phyloP scores from a whole-genome alignment of 1,140 invertebrate species.

The Stegodyphus dumicola region DNA sequence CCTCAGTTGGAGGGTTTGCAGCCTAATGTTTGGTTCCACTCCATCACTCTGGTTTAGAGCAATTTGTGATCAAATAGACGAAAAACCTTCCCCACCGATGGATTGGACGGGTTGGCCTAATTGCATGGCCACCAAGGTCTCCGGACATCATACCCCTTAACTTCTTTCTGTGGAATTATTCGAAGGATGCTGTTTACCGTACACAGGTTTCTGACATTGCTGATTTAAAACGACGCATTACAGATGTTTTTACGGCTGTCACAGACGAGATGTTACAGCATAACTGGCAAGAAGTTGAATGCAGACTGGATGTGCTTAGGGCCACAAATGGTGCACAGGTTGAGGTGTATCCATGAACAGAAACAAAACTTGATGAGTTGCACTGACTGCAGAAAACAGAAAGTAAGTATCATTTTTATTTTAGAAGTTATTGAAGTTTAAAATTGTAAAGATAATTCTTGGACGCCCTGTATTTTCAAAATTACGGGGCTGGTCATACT shows the following conservation, averaged over 20 bases:
- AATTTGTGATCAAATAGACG: slow-evolving; percentile 4
- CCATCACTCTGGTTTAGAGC: slow-evolving; percentile 25
- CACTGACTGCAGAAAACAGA: too few relatives aligned
- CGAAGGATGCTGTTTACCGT: slow-evolving; percentile 20
- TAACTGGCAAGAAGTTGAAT: background rate
- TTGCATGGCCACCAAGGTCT: slow-evolving; percentile 37
- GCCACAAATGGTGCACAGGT: too few relatives aligned
- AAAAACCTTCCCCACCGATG: slow-evolving; percentile 30
- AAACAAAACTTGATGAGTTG: too few relatives aligned
- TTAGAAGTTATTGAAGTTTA: too few relatives aligned
- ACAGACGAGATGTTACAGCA: slow-evolving; percentile 1
- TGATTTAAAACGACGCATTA: background rate
- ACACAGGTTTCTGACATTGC: background rate
- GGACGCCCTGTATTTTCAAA: too few relatives aligned
- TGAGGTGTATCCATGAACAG: too few relatives aligned
- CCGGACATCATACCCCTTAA: slow-evolving; percentile 33
- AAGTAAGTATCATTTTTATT: too few relatives aligned
- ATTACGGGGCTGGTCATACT: too few relatives aligned
- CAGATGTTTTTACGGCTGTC: background rate
- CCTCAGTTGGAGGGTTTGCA: slow-evolving; percentile 35
- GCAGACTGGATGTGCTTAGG: background rate
- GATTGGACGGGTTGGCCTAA: slow-evolving; percentile 39
- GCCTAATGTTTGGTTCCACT: slow-evolving; percentile 29
- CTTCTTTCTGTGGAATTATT: slow-evolving; percentile 51
- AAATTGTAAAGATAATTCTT: too few relatives aligned